Evolutionary conservation across 2,797 vertebrate species (phyloP).

Genomic region (Oreochromis mossambicus): DNA sequence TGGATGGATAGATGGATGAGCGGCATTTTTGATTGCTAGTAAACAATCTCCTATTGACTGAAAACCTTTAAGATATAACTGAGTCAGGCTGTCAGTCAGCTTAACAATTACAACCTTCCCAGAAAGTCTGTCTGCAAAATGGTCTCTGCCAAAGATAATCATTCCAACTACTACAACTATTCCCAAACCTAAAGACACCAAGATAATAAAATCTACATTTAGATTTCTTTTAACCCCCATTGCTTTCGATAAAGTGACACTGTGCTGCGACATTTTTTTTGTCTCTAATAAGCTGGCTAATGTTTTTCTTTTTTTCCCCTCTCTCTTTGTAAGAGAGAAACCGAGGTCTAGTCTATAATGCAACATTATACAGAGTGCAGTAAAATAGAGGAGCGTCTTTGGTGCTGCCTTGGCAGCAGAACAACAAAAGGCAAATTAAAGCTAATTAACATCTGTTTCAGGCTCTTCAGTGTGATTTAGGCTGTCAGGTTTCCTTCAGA

Average conservation of each 20-base stretch:
- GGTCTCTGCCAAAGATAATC: background rate
- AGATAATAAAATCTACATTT: background rate
- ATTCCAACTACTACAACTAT: background rate
- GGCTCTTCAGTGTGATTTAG: conserved; percentile 64
- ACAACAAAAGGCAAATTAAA: conserved; percentile 74
- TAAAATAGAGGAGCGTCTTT: conserved; percentile 40
- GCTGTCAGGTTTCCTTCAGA: conserved; percentile 66
- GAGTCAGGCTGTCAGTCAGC: background rate
- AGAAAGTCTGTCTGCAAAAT: background rate
- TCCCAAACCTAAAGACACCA: background rate
- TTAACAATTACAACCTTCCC: background rate
- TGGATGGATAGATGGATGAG: background rate
- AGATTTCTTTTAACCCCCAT: background rate
- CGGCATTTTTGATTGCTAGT: background rate
- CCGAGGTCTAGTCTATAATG: background rate
- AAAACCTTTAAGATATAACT: background rate
- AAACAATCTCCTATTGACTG: background rate
- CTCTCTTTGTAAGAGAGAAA: background rate
- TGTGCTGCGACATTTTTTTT: background rate
- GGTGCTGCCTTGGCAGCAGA: conserved; percentile 49
- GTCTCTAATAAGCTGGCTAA: background rate
- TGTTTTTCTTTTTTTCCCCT: background rate
- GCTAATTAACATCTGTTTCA: conserved; percentile 76
- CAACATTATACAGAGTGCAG: conserved; percentile 1
- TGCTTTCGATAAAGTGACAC: background rate